Evolutionary conservation across 2,113 vertebrate genomes (phyloP).

Genomic region (Scatophagus argus): DNA sequence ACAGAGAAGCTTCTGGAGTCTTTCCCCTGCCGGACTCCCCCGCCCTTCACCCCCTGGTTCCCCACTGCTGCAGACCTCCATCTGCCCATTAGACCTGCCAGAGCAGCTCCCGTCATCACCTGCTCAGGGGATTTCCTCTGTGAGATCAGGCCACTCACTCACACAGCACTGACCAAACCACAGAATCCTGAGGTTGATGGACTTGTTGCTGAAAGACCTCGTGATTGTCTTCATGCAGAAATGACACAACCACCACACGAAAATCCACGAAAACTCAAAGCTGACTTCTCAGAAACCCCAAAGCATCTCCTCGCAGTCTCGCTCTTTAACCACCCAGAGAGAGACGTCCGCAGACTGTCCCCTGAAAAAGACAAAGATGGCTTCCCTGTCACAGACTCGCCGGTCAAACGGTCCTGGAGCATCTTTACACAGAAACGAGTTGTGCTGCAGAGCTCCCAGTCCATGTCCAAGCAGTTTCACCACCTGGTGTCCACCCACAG

Average conservation of each 20-base stretch:
- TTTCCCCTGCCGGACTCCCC: conserved; percentile 81
- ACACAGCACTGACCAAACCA: not conserved
- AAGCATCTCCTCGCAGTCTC: fast-evolving
- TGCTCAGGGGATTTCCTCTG: not conserved
- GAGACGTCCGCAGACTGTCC: not conserved
- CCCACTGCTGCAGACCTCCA: conserved; percentile 53
- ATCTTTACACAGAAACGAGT: conserved; percentile 72
- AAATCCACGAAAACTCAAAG: not conserved
- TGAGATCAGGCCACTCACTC: not conserved
- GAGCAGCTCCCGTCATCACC: conserved; percentile 81
- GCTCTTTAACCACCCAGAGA: not conserved
- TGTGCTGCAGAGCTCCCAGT: conserved; percentile 64
- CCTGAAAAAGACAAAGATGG: not conserved
- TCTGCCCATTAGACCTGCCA: conserved; percentile 86
- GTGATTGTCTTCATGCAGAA: not conserved
- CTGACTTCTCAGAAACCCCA: conserved; percentile 24
- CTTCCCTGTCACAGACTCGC: not conserved
- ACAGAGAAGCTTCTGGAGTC: conserved; percentile 84
- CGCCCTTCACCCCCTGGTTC: conserved; percentile 88
- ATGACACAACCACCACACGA: not conserved
- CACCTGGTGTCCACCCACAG: conserved; percentile 81
- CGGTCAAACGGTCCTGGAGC: conserved; percentile 88
- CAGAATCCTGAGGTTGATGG: not conserved
- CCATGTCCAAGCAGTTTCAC: conserved; percentile 85
- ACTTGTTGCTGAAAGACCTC: no score